Conservation (phyloP, 2,797 vertebrate genomes). For the Peromyscus melanophrys region DNA sequence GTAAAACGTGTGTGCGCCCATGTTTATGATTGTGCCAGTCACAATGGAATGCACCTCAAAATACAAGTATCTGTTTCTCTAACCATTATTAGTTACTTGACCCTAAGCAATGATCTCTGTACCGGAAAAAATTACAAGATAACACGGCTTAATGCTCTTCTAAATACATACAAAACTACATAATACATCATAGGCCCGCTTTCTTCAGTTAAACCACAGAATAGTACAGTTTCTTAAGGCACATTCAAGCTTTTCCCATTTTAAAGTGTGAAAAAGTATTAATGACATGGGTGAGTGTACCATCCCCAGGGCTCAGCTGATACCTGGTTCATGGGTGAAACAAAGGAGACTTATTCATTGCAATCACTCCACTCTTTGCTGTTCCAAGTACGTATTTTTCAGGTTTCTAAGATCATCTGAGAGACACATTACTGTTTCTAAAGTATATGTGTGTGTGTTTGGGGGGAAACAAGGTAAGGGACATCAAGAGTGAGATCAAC, state of each 20-base stretch:
- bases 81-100: neutral
- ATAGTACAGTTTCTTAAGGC: neutral
- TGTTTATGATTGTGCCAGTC: neutral
- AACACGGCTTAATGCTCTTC: neutral
- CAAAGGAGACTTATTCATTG: neutral
- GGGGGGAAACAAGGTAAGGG: neutral
- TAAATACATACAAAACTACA: neutral
- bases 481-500: neutral
- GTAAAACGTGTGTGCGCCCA: neutral
- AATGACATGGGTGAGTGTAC: neutral
- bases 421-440: neutral
- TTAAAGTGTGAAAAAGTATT: neutral
- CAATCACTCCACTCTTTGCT: neutral
- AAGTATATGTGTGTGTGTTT: neutral
- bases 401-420: neutral
- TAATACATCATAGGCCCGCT: neutral
- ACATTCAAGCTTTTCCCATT: neutral
- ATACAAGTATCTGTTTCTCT: neutral
- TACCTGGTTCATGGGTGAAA: neutral
- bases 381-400: neutral
- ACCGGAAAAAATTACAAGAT: neutral
- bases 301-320: neutral
- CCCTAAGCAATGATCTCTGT: neutral
- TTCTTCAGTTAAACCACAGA: neutral
- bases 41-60: neutral